Evolutionary conservation across 2,888 invertebrate species (phyloP), one percentile per base, ranked within the genome.

Genomic region (Noctua janthina): DNA sequence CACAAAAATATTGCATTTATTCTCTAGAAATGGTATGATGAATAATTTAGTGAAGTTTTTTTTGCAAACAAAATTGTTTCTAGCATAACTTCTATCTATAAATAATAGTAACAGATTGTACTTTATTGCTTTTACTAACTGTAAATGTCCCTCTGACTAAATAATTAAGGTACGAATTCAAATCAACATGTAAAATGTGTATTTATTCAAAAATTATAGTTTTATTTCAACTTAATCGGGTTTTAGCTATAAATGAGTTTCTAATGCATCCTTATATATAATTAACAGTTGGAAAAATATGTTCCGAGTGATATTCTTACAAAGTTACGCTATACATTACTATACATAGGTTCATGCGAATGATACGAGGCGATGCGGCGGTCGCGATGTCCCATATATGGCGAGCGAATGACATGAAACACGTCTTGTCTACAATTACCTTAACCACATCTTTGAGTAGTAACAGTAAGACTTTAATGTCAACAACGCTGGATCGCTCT

Each of bases 211-310:
- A 82, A 85, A 90, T 84, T 90, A 74, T 81, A 77, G 74, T 85
- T 85, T 89, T 82, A 87, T 79, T 81, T 69, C 80, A 87, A 89
- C 72, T 79, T 81, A 89, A 74, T 79, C 64, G 75, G 85, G 64
- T 80, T 83, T 87, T 87, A 84, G 78, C 79, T 84, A 80, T 85
- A 89, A 76, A 86, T 89, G 90, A 89, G 87, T 90, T 86, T 78
- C 83, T 90, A 87, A 89, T 89, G 90, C 80, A 76, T 86, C 70
- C 90, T 90, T 92, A 91, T 81, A 89, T 90, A 92, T 91, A 93
- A 94, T 91, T 89, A 93, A 93, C 93, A 93, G 93, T 88, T 96
- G 95, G 94, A 96, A 96, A 96, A 96, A 96, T 95, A 95, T 95
- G 94, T 92, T 94, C 91, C 91, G 83, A 94, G 92, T 93, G 93